Base-by-base conservation (phyloP, 2,113 vertebrate species). In the Barbus barbus region DNA sequence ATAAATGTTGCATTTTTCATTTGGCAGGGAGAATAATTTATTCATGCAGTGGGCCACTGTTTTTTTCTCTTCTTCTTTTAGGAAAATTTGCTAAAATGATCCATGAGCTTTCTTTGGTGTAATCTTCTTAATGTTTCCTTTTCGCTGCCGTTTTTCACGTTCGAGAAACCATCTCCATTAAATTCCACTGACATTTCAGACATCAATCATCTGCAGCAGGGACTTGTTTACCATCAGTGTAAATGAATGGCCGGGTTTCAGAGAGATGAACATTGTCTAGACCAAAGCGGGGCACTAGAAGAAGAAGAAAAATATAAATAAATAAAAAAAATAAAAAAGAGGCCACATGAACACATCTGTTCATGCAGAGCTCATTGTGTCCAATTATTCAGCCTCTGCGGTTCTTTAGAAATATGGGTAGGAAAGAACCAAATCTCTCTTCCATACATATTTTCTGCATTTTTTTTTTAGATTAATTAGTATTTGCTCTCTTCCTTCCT, bases 1-100 rank as follows among this genome's bases (percentile, higher is more conserved):
- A 84, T 81, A 88, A 89, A 88, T 85, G 86, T 79, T 84, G 65
- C 82, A 85, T 87, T 89, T 89, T 86, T 90, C 56, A 86, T 87
- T 84, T 78, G 72, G 38, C 74, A 85, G 58, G 33, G 48, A 72
- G 24, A 28, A 89, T 90, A 83, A 88, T 91, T 88, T 87, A 91
- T 88, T 91, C 69, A 87, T 87, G 74, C 61, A 46, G n/a, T n/a
- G 48, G 71, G 71, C 28, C 14, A 61, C 81, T 63, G 72, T 22
- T 86, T 83, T 87, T 36, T 81, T 44, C 56, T 63, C 20, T 44
- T 44, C 20, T 38, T 28, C 44, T 78, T 77, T 12, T 74, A 53
- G 46, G 51, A 65, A 86, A 79, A 87, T 77, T 89, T 84, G 85
- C 84, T 48, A 46, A 84, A 88, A 88, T 90, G 89, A 92, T 89